Conservation (phyloP, 2,888 invertebrate species). For the Thera britannica region DNA sequence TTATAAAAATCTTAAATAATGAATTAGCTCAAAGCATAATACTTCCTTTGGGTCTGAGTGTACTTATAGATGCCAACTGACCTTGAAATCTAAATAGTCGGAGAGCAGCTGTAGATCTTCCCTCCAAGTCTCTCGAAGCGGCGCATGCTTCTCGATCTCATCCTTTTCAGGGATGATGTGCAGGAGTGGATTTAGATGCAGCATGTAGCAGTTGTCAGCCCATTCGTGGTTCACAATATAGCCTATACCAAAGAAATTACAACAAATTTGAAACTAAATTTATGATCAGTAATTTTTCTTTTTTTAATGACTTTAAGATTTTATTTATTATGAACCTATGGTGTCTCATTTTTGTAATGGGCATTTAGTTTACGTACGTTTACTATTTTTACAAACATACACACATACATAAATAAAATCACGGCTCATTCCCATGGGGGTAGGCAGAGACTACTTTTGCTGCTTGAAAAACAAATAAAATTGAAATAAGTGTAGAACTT, state of each 20-base stretch:
- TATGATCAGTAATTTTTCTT: not conserved
- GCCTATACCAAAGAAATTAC: conserved; percentile 56
- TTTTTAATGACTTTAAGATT: too few relatives aligned
- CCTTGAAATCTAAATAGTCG: conserved; percentile 86
- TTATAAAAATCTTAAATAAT: too few relatives aligned
- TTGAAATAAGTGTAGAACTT: too few relatives aligned
- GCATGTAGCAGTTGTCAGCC: conserved; percentile 81
- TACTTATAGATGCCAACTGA: conserved; percentile 45
- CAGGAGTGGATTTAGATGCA: conserved; percentile 85
- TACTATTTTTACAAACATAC: too few relatives aligned
- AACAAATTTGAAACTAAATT: conserved; percentile 40
- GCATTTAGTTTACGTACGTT: too few relatives aligned
- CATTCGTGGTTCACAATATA: conserved; percentile 86
- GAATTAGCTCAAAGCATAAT: too few relatives aligned
- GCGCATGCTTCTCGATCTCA: conserved; percentile 69
- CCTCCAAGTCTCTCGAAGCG: conserved; percentile 81
- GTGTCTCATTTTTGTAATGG: too few relatives aligned
- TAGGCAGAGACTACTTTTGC: too few relatives aligned
- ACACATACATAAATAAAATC: too few relatives aligned
- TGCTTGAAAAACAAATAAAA: too few relatives aligned
- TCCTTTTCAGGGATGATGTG: conserved; percentile 65
- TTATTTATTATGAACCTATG: too few relatives aligned
- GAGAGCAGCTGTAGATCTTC: conserved; percentile 86
- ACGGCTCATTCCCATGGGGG: too few relatives aligned
- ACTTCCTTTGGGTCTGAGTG: not conserved